Base-by-base conservation (phyloP, 2,888 invertebrate genomes). In the Sympetrum striolatum region DNA sequence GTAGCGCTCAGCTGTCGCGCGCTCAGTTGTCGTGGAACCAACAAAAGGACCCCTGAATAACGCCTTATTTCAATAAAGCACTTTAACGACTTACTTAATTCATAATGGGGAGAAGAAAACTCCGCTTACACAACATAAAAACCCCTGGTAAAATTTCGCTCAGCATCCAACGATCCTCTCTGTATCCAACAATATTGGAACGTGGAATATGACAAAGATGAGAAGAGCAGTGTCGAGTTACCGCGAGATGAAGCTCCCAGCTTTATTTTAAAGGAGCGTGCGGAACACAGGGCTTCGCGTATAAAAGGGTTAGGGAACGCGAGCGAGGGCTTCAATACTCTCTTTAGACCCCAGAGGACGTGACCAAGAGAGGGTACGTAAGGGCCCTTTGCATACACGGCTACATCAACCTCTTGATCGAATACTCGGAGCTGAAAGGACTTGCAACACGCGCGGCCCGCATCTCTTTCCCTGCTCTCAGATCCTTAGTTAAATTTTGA, bases 351-450 rank as follows among this genome's bases (percentile, higher is more conserved):
- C 25, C 81, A n/a, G 44, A 81, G 81, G 48, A 81, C 81, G 81
- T 81, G 81, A 81, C 81, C 81, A 25, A 81, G 81, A 81, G 81
- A 14, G 25, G 25, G 48, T 22, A n/a, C 6, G 25, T 18, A 44
- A n/a, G 48, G n/a, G n/a, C 14, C 81, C 48, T 81, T 81, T 81
- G 48, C 81, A 39, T 22, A n/a, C 81, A 48, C 44, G 25, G 81
- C 25, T 81, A 81, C 81, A 48, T 81, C 81, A 81, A 81, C 81
- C 80, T 35, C 81, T 81, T 44, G 81, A 81, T 48, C 44, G 81
- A 44, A 81, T 81, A 39, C 81, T 81, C 44, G 39, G 48, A n/a
- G 48, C 81, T 44, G n/a, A 48, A 48, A 81, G 48, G 81, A 14
- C 44, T 39, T 44, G 37, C 80, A 80, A 44, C 37, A 37, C 48